Conservation (phyloP, 35 echinoderm and acorn worm species). For the Hemicentrotus pulcherrimus region DNA sequence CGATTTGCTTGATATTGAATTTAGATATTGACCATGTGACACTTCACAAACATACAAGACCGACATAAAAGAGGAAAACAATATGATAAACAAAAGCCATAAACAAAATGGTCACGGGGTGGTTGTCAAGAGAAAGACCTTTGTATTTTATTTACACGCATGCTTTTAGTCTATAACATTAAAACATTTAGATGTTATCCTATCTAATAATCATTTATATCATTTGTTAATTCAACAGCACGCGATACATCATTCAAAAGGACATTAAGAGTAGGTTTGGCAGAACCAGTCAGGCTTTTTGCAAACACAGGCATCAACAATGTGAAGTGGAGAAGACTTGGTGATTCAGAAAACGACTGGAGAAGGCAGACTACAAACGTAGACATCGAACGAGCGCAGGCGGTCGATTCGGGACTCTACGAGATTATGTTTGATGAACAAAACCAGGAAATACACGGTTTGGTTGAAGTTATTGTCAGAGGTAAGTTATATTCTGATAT, state of each 20-base stretch:
- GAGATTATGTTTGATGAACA: not conserved
- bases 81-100: not conserved
- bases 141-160: not conserved
- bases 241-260: slow-evolving; percentile 9
- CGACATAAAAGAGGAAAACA: too few relatives aligned
- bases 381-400: slow-evolving; percentile 44
- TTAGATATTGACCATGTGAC: too few relatives aligned
- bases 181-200: not conserved
- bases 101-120: not conserved
- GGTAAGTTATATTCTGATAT: not conserved
- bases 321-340: slow-evolving; percentile 19
- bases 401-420: slow-evolving; percentile 34
- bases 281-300: not conserved
- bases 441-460: not conserved
- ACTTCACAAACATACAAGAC: too few relatives aligned
- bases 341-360: slow-evolving; percentile 24
- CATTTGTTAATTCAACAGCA: not conserved
- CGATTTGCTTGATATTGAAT: too few relatives aligned
- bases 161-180: not conserved
- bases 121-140: not conserved
- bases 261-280: slow-evolving; percentile 8
- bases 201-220: not conserved
- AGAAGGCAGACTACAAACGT: slow-evolving; percentile 2
- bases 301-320: not conserved
- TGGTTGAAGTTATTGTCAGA: slow-evolving; percentile 34